These are phyloP conservation scores for Pygocentrus nattereri DNA, from an alignment of 2,797 vertebrate genomes.

Conservation along the genomic window DNA sequence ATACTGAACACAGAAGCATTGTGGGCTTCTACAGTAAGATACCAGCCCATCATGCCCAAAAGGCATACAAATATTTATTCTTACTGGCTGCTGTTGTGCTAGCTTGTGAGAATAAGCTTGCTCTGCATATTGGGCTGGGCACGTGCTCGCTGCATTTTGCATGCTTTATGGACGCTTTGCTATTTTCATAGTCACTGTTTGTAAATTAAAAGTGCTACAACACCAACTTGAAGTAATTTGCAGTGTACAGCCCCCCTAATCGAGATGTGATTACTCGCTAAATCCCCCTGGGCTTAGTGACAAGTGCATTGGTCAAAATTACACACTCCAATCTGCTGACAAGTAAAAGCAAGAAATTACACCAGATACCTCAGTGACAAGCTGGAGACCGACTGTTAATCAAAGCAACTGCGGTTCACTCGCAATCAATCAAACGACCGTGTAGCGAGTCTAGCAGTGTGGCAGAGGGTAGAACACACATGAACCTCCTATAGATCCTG, in stretches of 20 bases:
- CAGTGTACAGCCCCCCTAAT: constrained; percentile 40
- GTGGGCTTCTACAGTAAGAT: not conserved
- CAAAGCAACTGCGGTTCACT: constrained; percentile 41
- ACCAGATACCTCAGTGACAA: constrained; percentile 49
- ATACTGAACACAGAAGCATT: not conserved
- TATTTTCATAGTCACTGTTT: constrained; percentile 52
- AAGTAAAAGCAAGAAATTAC: constrained; percentile 54
- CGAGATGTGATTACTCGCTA: constrained; percentile 57
- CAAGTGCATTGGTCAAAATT: constrained; percentile 62
- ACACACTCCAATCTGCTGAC: constrained; percentile 61
- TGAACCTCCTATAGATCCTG: constrained; percentile 20
- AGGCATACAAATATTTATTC: constrained; percentile 11
- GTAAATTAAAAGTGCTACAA: constrained; percentile 57
- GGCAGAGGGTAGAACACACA: constrained; percentile 19
- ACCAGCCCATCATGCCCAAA: not conserved
- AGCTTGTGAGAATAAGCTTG: constrained; percentile 27
- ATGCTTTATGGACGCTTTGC: constrained; percentile 13
- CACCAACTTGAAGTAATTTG: constrained; percentile 60
- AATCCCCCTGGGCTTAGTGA: constrained; percentile 43
- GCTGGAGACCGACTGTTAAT: constrained; percentile 54
- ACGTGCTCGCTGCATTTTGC: constrained; percentile 30
- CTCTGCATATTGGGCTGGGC: constrained; percentile 29
- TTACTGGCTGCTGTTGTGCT: not conserved
- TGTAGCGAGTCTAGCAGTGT: constrained; percentile 22
- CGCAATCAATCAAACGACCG: constrained; percentile 54